phyloP scores from a whole-genome alignment of 2,888 invertebrate genomes.

The Maniola hyperantus region DNA sequence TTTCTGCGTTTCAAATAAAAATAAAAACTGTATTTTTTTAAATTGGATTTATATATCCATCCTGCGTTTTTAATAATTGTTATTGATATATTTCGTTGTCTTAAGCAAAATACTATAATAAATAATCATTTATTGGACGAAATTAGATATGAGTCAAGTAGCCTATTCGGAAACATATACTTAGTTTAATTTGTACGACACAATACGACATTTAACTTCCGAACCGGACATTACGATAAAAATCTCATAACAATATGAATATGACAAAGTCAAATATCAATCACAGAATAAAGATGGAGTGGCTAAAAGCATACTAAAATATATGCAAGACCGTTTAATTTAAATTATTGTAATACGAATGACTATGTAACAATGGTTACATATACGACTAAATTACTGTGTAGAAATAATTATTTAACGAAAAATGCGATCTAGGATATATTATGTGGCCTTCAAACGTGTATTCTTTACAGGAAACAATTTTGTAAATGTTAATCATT shows the following conservation, averaged over 20 bases:
- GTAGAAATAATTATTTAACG: conserved; percentile 45
- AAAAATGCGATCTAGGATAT: conserved; percentile 66
- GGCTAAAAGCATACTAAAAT: no score
- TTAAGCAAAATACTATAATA: no score
- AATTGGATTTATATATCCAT: no score
- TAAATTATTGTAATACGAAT: conserved; percentile 11
- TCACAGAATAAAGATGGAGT: conserved; percentile 28
- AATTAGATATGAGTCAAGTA: no score
- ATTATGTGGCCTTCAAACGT: conserved; percentile 51
- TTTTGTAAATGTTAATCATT: conserved; percentile 12
- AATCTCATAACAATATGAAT: neutral
- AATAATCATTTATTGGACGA: no score
- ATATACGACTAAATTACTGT: conserved; percentile 39
- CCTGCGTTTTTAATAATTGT: no score
- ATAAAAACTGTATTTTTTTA: no score
- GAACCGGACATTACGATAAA: neutral
- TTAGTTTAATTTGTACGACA: no score
- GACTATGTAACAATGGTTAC: conserved; percentile 32
- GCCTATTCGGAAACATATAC: no score
- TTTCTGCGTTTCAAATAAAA: no score
- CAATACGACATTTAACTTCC: no score
- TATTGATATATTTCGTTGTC: no score
- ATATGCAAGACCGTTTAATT: conserved; percentile 4
- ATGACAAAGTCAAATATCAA: conserved; percentile 2
- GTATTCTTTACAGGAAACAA: conserved; percentile 29